Conservation (phyloP, 2,797 vertebrate genomes). For the Harpagifer antarcticus region DNA sequence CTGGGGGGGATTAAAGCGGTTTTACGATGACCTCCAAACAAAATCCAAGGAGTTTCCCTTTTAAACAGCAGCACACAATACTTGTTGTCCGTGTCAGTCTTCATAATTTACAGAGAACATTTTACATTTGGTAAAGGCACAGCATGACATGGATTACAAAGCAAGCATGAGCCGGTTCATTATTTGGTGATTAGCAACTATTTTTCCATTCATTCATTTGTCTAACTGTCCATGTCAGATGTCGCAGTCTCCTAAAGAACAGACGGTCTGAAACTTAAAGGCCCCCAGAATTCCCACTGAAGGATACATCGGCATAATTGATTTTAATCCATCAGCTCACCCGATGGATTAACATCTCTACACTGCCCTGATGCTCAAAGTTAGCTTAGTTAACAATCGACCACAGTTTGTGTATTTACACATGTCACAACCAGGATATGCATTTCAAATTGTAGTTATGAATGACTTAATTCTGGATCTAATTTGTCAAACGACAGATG, state of each 20-base stretch:
- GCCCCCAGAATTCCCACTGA: constrained; percentile 21
- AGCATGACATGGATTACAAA: too few relatives aligned
- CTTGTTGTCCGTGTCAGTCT: too few relatives aligned
- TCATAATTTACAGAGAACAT: too few relatives aligned
- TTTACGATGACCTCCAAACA: too few relatives aligned
- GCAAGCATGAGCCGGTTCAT: too few relatives aligned
- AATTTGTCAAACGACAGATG: not conserved
- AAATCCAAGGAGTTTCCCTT: too few relatives aligned
- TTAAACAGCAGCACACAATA: too few relatives aligned
- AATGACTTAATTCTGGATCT: not conserved
- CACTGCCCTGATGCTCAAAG: constrained; percentile 7
- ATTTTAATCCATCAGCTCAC: constrained; percentile 18
- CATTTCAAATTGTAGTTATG: not conserved
- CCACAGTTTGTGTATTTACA: not conserved
- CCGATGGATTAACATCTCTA: constrained; percentile 31
- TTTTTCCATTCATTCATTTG: too few relatives aligned
- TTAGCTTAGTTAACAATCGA: constrained; percentile 12
- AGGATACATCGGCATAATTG: constrained; percentile 45
- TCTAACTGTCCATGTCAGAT: constrained; percentile 20
- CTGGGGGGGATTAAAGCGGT: too few relatives aligned
- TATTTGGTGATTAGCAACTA: too few relatives aligned
- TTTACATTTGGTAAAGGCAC: too few relatives aligned
- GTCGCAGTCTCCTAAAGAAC: constrained; percentile 31
- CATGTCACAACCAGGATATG: not conserved
- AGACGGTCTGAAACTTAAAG: constrained; percentile 2